These are phyloP conservation scores for Desoria tigrina DNA, from an alignment of 2,888 invertebrate genomes.

Conservation along the genomic window DNA sequence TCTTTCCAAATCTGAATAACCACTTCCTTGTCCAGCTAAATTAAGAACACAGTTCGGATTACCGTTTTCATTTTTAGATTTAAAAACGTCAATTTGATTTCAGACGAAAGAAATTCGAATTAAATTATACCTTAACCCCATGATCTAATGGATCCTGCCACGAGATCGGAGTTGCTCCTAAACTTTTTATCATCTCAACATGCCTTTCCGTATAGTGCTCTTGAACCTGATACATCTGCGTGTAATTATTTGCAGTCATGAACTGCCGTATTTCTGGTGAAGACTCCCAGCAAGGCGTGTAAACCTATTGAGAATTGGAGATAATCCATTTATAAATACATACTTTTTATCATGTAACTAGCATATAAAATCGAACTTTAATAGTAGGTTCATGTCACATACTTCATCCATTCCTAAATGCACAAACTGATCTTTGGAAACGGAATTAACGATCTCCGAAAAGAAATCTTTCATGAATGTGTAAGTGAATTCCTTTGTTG, in stretches of 20 bases:
- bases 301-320: constrained; percentile 26
- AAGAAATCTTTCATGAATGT: constrained; percentile 69
- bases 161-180: constrained; percentile 65
- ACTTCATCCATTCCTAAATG: constrained; percentile 74
- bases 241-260: constrained; percentile 64
- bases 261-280: constrained; percentile 67
- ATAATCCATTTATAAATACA: background rate
- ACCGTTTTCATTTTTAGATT: too few species aligned
- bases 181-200: constrained; percentile 60
- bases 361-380: too few species aligned
- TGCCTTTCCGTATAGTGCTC: constrained; percentile 68
- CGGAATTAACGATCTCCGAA: constrained; percentile 64
- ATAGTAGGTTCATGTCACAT: too few species aligned
- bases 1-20: constrained; percentile 81
- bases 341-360: too few species aligned
- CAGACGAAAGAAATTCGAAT: too few species aligned
- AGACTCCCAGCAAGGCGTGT: constrained; percentile 59
- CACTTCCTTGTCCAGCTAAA: constrained; percentile 62
- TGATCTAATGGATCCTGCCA: constrained; percentile 89
- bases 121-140: constrained; percentile 62
- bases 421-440: constrained; percentile 77
- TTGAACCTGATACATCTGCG: constrained; percentile 64
- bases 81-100: too few species aligned
- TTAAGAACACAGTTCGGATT: too few species aligned
- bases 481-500: constrained; percentile 68